A percentile compares a stretch with the other conserved stretches of the same genome.
Evolutionary conservation across 2,888 invertebrate genomes (phyloP).

Genomic region (Xylota sylvarum): DNA sequence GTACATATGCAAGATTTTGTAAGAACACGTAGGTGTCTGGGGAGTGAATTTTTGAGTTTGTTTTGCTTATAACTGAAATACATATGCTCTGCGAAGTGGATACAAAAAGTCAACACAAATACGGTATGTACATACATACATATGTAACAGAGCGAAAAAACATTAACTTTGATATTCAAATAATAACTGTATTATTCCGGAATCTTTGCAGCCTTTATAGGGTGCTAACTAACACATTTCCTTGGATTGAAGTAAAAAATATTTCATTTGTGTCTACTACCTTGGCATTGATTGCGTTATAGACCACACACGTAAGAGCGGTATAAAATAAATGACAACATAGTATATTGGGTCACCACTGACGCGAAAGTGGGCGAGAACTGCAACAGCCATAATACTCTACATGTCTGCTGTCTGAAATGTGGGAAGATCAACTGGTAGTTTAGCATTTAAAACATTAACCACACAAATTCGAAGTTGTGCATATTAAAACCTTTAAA

Average conservation of each 20-base stretch:
- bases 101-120: background rate
- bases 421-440: constrained; percentile 42
- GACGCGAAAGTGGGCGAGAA: constrained; percentile 23
- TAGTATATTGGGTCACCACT: constrained; percentile 41
- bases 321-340: background rate
- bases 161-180: background rate
- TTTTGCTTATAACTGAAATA: background rate
- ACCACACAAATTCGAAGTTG: background rate
- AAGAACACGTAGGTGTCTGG: background rate
- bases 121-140: background rate
- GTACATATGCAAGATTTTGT: background rate
- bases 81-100: background rate
- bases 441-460: background rate
- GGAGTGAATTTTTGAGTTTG: background rate
- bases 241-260: background rate
- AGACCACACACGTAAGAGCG: constrained; percentile 28
- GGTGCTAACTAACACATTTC: background rate
- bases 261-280: background rate
- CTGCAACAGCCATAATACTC: constrained; percentile 19
- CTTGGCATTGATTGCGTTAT: constrained; percentile 46
- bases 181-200: background rate
- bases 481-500: background rate
- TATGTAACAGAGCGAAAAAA: background rate
- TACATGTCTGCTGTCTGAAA: constrained; percentile 11
- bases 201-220: background rate